Evolutionary conservation across 2,113 vertebrate species (phyloP).

Genomic region (Tichodroma muraria): DNA sequence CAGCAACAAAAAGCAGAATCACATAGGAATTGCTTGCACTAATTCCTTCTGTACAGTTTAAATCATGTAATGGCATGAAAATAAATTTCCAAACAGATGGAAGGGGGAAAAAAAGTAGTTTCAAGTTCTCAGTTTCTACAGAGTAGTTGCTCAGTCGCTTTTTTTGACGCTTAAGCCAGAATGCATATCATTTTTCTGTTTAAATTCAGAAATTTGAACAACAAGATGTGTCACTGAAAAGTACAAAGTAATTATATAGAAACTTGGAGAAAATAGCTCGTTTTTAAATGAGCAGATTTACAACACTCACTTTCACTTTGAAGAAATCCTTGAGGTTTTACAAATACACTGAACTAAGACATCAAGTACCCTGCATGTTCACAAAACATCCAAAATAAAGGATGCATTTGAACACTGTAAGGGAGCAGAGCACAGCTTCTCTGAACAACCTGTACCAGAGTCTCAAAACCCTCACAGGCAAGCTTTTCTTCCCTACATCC

Average conservation of each 20-base stretch:
- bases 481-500: background rate
- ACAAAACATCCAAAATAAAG: background rate
- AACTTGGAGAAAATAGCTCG: background rate
- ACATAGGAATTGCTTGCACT: background rate
- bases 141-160: background rate
- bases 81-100: slow-evolving; percentile 41
- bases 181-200: background rate
- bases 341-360: background rate
- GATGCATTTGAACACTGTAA: background rate
- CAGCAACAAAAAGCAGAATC: background rate
- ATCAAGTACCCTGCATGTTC: background rate
- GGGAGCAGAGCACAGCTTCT: background rate
- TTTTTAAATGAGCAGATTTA: background rate
- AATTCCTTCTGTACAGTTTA: slow-evolving; percentile 4
- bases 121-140: background rate
- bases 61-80: slow-evolving; percentile 20
- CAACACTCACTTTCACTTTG: background rate
- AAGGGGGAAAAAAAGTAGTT: background rate
- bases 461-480: background rate
- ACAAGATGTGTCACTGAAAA: background rate
- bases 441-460: background rate
- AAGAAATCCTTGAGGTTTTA: background rate
- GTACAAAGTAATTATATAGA: background rate
- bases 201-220: background rate
- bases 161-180: background rate